phyloP scores from a whole-genome alignment of 2,888 invertebrate species.

The Thysanoteuthis rhombus region DNA sequence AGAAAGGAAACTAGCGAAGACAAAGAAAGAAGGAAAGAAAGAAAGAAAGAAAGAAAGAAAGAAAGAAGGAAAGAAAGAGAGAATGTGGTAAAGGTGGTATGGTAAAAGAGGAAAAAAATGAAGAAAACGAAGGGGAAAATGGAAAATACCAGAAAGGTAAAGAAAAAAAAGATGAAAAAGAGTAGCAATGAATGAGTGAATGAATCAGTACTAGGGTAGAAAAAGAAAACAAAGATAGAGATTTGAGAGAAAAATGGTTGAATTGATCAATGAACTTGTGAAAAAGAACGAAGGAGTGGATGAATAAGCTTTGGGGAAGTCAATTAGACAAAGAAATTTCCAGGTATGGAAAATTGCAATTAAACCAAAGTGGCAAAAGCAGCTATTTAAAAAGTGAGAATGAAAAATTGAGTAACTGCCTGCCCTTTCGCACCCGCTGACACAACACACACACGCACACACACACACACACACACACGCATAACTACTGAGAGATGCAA shows the following conservation, averaged over 20 bases:
- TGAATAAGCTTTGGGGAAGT: not conserved
- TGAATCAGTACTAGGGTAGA: not conserved
- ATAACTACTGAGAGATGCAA: not conserved
- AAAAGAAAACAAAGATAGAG: too few relatives aligned
- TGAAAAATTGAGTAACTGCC: not conserved
- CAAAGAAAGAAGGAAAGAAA: not conserved
- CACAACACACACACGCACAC: not conserved
- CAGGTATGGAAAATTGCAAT: not conserved
- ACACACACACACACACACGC: not conserved
- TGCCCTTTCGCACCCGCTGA: accelerated
- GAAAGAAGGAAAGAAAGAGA: not conserved
- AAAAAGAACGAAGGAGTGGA: not conserved
- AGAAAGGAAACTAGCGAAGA: not conserved
- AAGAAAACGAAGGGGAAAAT: not conserved
- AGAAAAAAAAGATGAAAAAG: not conserved
- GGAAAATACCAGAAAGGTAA: not conserved
- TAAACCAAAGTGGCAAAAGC: not conserved
- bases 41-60: not conserved
- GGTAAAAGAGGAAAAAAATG: not conserved
- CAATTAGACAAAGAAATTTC: not conserved
- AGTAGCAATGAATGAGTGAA: not conserved
- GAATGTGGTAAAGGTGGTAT: not conserved
- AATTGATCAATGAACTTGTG: not conserved
- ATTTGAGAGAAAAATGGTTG: not conserved
- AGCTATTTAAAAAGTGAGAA: not conserved